A percentile compares a stretch with the other conserved stretches of the same genome.
These are phyloP conservation scores for Drosophila affinis DNA, from an alignment of 2,888 invertebrate species.

Conservation along the genomic window DNA sequence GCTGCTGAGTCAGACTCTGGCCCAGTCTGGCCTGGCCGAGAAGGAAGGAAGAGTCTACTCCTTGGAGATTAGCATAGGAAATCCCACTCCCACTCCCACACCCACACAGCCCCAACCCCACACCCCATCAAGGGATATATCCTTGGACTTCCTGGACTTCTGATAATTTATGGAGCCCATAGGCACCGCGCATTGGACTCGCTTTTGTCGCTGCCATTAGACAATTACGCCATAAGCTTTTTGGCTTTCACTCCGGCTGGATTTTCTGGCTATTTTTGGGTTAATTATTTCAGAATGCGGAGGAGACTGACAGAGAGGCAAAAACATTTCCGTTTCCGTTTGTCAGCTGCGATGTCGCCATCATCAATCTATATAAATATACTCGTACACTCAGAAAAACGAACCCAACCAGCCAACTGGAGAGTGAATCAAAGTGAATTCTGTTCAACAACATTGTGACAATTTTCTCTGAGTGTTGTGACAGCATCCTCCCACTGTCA, in stretches of 20 bases:
- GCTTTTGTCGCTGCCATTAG: slow-evolving; percentile 60
- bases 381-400: not conserved
- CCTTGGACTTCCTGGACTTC: slow-evolving; percentile 32
- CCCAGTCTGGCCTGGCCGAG: too few species aligned
- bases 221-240: slow-evolving; percentile 70
- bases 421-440: too few species aligned
- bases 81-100: not conserved
- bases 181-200: slow-evolving; percentile 20
- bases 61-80: not conserved
- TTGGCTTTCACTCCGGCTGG: slow-evolving; percentile 36
- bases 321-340: slow-evolving; percentile 65
- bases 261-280: slow-evolving; percentile 44
- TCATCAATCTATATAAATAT: slow-evolving; percentile 68
- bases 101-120: too few species aligned
- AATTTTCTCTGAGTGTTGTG: not conserved
- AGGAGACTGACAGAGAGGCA: slow-evolving; percentile 35
- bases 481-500: not conserved
- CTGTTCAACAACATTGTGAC: too few species aligned
- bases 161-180: slow-evolving; percentile 22
- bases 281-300: slow-evolving; percentile 70
- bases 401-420: too few species aligned
- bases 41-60: not conserved
- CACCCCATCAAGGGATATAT: not conserved
- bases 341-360: slow-evolving; percentile 55
- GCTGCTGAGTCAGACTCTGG: slow-evolving; percentile 2